Evolutionary conservation across 2,797 vertebrate genomes (phyloP), one percentile per base, ranked within the genome.

Genomic region (Crenichthys baileyi): DNA sequence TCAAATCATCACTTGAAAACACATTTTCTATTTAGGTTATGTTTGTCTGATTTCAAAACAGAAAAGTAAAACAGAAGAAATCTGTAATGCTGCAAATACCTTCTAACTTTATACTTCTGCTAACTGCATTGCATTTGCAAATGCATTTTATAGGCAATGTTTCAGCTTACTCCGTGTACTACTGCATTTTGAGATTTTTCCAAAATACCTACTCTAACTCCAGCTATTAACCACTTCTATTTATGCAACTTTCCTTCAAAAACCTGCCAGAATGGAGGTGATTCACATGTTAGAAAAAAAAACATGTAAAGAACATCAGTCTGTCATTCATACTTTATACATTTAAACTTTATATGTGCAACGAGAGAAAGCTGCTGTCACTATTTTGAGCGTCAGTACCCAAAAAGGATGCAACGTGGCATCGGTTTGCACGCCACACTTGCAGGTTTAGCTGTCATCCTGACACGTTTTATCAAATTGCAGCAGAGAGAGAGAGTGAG

Each of bases 361-460:
- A 70, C 1, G 22, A 73, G 77, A 80, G 77, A 79, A 70, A 78
- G 72, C 41, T 44, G 26, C 63, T 88, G 81, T 80, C 82, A 71
- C 79, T 61, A 63, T 70, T 83, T 48, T 58, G 82, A 80, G 60
- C 29, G 18, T 84, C 87, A 80, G 82, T 75, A 55, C 29, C 61
- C 44, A 18, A 74, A 79, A 76, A 76, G 75, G 83, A 83, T 83
- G 79, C 78, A 91, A 83, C 74, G 44, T 75, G 77, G 84, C 83
- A 86, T 87, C 80, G 80, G 75, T 75, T 79, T 83, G 77, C 60
- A 68, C 63, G 24, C 56, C 71, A 63, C 74, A 72, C 65, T 46
- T 67, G 31, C 73, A 72, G 78, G 74, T 90, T 90, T 83, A 81
- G 83, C 84, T 89, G 88, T 91, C 87, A 81, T 77, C 44, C 55